A percentile compares a stretch with the other conserved stretches of the same genome.
Conservation (phyloP, 2,888 invertebrate species). For the Drosophila antonietae region DNA sequence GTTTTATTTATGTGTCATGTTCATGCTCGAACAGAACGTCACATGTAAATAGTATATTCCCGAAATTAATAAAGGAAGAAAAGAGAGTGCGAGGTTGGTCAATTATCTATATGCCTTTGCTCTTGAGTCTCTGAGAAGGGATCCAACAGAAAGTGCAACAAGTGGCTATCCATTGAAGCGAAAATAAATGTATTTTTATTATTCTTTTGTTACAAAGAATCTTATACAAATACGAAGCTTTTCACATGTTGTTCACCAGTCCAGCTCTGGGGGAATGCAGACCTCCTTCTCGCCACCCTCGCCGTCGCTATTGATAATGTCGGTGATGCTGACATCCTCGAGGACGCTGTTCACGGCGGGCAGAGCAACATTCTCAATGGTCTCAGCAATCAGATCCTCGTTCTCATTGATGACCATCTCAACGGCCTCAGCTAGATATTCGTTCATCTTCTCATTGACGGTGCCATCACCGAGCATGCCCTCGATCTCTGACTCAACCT, state of each 20-base stretch:
- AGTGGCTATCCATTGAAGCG: neutral
- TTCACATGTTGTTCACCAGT: conserved; percentile 46
- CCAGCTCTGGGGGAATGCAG: conserved; percentile 72
- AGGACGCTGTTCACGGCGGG: conserved; percentile 69
- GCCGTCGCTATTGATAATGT: conserved; percentile 62
- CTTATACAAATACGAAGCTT: conserved; percentile 31
- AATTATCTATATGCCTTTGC: neutral
- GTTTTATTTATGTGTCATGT: too few relatives aligned
- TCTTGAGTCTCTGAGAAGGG: neutral
- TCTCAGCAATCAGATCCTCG: conserved; percentile 70
- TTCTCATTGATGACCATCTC: conserved; percentile 76
- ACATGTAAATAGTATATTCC: too few relatives aligned
- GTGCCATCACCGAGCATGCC: conserved; percentile 79
- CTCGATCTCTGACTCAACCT: conserved; percentile 78
- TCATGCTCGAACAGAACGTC: too few relatives aligned
- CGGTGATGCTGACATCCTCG: conserved; percentile 64
- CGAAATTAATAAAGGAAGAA: too few relatives aligned
- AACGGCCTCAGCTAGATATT: conserved; percentile 70
- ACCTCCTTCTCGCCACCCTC: conserved; percentile 70
- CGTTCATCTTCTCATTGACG: conserved; percentile 78
- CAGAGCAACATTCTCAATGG: conserved; percentile 71
- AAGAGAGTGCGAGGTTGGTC: too few relatives aligned
- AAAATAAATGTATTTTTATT: conserved; percentile 17
- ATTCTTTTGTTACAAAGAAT: conserved; percentile 20
- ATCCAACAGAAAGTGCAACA: neutral